A percentile compares a stretch with the other conserved stretches of the same genome.
Evolutionary conservation across 2,113 vertebrate species (phyloP).

Genomic region (Calypte anna): DNA sequence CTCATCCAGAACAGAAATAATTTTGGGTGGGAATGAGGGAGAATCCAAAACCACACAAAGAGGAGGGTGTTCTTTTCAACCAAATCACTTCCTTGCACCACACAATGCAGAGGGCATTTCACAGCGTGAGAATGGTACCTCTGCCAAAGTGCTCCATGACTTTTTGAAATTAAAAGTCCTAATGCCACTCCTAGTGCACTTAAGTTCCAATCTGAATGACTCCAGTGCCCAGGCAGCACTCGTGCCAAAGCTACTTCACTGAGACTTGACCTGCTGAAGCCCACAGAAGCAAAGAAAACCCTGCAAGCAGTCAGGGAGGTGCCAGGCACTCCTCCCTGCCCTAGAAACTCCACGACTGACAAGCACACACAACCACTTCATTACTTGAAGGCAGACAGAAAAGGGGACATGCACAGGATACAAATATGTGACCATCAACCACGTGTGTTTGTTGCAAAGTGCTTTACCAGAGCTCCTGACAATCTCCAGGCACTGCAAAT

Average conservation of each 20-base stretch:
- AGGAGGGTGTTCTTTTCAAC: conserved; percentile 26
- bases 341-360: neutral
- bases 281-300: neutral
- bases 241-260: neutral
- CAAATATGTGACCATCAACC: fast-evolving
- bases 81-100: conserved; percentile 25
- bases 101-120: conserved; percentile 50
- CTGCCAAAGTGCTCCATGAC: conserved; percentile 28
- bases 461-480: neutral
- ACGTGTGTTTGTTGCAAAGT: neutral
- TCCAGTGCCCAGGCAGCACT: neutral
- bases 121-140: conserved; percentile 52
- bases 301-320: neutral
- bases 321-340: neutral
- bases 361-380: neutral
- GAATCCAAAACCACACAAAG: neutral
- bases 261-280: neutral
- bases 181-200: neutral
- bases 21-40: conserved; percentile 15
- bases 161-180: neutral
- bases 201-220: neutral
- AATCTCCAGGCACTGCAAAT: neutral
- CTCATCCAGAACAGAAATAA: conserved; percentile 40
- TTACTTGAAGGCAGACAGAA: neutral
- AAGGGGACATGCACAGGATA: neutral